A percentile compares a stretch with the other conserved stretches of the same genome.
phyloP scores from a whole-genome alignment of 2,888 invertebrate species.

The Trimorus sp. region DNA sequence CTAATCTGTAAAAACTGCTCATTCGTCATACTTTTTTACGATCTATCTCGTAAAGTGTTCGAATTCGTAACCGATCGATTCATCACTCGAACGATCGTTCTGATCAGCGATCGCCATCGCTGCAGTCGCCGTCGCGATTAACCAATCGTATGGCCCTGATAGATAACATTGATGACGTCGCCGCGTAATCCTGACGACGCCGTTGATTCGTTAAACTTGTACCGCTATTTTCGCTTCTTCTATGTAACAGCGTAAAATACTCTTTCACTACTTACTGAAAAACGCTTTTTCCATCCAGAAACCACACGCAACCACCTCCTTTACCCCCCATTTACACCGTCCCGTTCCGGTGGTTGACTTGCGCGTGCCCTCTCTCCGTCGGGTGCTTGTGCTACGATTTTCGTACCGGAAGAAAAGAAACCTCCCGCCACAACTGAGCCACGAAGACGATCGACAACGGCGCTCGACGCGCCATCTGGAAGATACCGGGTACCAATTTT shows the following conservation, averaged over 20 bases:
- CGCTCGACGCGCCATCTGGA: constrained; percentile 34
- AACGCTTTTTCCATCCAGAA: constrained; percentile 69
- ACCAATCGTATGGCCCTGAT: constrained; percentile 67
- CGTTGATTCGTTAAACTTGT: constrained; percentile 64
- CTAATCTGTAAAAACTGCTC: no score
- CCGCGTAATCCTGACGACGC: constrained; percentile 64
- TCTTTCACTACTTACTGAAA: constrained; percentile 74
- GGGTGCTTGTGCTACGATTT: constrained; percentile 73
- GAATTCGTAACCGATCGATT: neutral
- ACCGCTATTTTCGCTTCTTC: constrained; percentile 61
- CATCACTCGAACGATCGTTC: neutral
- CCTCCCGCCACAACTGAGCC: constrained; percentile 30
- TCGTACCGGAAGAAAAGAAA: constrained; percentile 74
- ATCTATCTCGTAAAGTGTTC: no score
- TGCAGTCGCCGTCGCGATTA: constrained; percentile 25
- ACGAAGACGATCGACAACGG: constrained; percentile 37
- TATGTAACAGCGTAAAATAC: constrained; percentile 63
- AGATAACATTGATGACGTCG: constrained; percentile 72
- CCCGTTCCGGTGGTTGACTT: no score
- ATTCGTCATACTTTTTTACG: no score
- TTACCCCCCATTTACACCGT: neutral
- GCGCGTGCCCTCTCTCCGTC: neutral
- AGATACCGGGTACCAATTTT: constrained; percentile 33
- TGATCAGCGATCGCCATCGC: constrained; percentile 5
- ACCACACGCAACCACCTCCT: constrained; percentile 59